Evolutionary conservation across 2,888 invertebrate species (phyloP).

Genomic region (Harpagoxenus sublaevis): DNA sequence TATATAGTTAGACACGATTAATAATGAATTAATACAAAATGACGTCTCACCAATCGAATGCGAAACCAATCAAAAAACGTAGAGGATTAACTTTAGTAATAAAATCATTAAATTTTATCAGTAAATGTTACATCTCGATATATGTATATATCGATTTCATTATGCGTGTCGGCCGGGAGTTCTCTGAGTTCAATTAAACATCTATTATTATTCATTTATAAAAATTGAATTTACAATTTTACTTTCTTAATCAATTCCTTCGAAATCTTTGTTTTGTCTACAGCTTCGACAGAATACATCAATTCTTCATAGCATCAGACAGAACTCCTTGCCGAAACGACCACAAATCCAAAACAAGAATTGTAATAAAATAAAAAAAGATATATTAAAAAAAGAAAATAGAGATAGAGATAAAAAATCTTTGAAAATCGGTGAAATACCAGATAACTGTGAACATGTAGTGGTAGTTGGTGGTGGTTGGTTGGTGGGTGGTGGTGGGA

Average conservation of each 20-base stretch:
- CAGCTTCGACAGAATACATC: neutral
- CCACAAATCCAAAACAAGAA: constrained; percentile 13
- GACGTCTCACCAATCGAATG: constrained; percentile 81
- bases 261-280: neutral
- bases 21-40: constrained; percentile 80
- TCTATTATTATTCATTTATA: neutral
- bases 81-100: constrained; percentile 78
- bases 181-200: constrained; percentile 60
- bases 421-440: constrained; percentile 85
- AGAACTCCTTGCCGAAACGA: constrained; percentile 22
- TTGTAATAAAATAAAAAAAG: neutral
- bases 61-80: constrained; percentile 78
- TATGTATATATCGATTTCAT: constrained; percentile 62
- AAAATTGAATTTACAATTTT: neutral
- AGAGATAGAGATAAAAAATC: constrained; percentile 76
- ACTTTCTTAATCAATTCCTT: neutral
- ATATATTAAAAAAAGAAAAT: constrained; percentile 4
- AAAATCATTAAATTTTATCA: constrained; percentile 71
- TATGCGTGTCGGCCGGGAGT: constrained; percentile 60
- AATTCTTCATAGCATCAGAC: neutral
- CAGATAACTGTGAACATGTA: constrained; percentile 86
- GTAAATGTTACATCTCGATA: constrained; percentile 73
- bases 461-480: constrained; percentile 84
- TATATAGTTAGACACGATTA: constrained; percentile 81
- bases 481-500: constrained; percentile 85